Evolutionary conservation across 2,113 vertebrate species (phyloP).

Genomic region (Craseonycteris thonglongyai): DNA sequence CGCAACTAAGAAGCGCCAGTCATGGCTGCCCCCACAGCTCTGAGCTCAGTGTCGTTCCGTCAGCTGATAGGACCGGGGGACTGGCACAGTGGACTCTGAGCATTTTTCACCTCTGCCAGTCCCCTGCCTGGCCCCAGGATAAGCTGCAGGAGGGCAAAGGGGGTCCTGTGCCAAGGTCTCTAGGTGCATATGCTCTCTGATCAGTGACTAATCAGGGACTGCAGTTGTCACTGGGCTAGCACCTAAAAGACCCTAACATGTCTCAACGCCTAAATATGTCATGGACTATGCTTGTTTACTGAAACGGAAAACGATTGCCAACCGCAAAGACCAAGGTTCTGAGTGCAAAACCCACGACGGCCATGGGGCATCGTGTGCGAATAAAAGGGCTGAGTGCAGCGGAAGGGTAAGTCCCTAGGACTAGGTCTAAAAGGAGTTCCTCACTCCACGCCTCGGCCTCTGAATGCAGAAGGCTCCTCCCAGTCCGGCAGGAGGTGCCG

Average conservation of each 20-base stretch:
- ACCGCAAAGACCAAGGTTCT: not conserved
- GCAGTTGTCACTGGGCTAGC: not conserved
- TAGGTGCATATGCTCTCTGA: not conserved
- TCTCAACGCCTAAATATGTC: not conserved
- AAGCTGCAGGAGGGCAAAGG: not conserved
- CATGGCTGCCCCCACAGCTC: not conserved
- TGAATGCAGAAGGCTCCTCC: not conserved
- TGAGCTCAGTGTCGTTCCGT: not conserved
- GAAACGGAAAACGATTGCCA: not conserved
- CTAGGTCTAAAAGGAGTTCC: too few species aligned
- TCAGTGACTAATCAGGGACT: slow-evolving; percentile 30
- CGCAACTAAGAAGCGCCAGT: not conserved
- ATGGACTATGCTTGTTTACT: not conserved
- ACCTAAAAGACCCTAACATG: not conserved
- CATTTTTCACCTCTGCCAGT: not conserved
- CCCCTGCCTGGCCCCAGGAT: not conserved
- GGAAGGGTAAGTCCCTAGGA: too few species aligned
- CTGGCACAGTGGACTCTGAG: not conserved
- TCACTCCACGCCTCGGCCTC: not conserved
- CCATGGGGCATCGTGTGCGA: not conserved
- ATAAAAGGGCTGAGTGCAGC: not conserved
- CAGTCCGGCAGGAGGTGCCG: not conserved
- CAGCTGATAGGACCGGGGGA: not conserved
- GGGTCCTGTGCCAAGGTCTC: not conserved
- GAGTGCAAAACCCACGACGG: not conserved